Evolutionary conservation across 37 sponge, comb jelly and placozoan species (phyloP), one percentile per base, ranked within the genome.

Genomic region (Lycopodina hypogea): DNA sequence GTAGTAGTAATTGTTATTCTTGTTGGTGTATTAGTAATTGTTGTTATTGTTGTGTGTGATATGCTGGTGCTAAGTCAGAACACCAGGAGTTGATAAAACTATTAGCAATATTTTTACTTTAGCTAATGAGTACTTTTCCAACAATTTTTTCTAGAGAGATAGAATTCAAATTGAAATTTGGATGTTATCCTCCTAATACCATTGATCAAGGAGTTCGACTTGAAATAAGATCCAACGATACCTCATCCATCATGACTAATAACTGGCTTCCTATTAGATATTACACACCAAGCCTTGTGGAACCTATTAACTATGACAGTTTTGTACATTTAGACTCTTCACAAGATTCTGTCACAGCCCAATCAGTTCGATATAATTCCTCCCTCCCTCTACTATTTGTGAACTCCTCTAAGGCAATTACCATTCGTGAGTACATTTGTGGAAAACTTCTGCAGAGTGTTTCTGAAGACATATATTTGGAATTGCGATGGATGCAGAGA

Each of bases 401-500:
- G 19, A 70, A 70, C 45, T 17, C 71, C 42, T 28, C 48, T 23
- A 48, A 70, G 3, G 8, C 71, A 41, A 38, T 70, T 24, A 39
- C 23, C 42, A 40, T 70, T 2, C 22, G n/a, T 22, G 71, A 70
- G 37, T 70, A 70, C 14, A 9, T 70, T 4, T 70, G 71, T n/a
- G 71, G n/a, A 21, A 2, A 30, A 30, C 3, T 17, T 34, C 9
- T 65, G 7, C 17, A 34, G 66, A 32, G 4, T 32, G 4, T n/a
- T 28, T 19, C 4, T 3, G 39, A 35, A 12, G 37, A 68, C 19
- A 4, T 9, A 68, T 3, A 7, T 33, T 19, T 68, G 28, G 34
- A 38, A 68, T 33, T 68, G 7, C 68, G 68, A 8, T 68, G 68
- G 68, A 68, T 68, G 36, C 68, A 68, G 28, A 34, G 68, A 68